These are phyloP conservation scores for Eumaeus atala DNA, from an alignment of 1,140 invertebrate genomes.

Conservation along the genomic window DNA sequence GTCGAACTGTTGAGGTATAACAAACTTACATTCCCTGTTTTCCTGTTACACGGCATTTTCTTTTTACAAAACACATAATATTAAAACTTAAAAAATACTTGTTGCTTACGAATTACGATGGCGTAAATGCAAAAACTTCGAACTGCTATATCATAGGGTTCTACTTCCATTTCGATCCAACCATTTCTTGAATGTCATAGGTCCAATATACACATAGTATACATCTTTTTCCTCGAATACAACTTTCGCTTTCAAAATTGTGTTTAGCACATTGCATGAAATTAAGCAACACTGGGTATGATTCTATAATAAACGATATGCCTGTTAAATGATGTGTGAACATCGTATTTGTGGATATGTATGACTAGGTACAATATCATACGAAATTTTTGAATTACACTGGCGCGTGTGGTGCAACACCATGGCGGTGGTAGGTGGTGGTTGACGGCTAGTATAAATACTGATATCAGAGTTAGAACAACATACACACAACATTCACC, in stretches of 20 bases:
- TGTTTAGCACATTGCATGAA: neutral
- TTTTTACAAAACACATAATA: no score
- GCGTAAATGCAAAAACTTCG: no score
- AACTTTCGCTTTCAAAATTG: conserved; percentile 6
- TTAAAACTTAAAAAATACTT: no score
- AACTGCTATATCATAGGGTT: no score
- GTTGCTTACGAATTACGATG: no score
- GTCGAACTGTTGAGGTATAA: no score
- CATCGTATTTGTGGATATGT: conserved; percentile 19
- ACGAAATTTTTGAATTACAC: conserved; percentile 42
- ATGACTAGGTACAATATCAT: conserved; percentile 32
- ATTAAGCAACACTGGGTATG: neutral
- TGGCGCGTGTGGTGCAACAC: conserved; percentile 53
- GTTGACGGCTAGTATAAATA: conserved; percentile 60
- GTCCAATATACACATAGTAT: neutral
- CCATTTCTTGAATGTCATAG: no score
- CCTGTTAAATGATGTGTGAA: conserved; percentile 22
- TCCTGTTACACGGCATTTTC: no score
- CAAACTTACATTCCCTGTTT: no score
- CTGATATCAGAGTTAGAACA: conserved; percentile 56
- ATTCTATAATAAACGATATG: conserved; percentile 1
- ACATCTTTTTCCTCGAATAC: neutral
- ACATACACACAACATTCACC: conserved; percentile 65
- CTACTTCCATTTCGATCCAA: no score
- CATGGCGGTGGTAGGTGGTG: conserved; percentile 54